A percentile compares a stretch with the other conserved stretches of the same genome.
phyloP scores from a whole-genome alignment of 1,140 invertebrate species.

The Heliconius eleuchia region DNA sequence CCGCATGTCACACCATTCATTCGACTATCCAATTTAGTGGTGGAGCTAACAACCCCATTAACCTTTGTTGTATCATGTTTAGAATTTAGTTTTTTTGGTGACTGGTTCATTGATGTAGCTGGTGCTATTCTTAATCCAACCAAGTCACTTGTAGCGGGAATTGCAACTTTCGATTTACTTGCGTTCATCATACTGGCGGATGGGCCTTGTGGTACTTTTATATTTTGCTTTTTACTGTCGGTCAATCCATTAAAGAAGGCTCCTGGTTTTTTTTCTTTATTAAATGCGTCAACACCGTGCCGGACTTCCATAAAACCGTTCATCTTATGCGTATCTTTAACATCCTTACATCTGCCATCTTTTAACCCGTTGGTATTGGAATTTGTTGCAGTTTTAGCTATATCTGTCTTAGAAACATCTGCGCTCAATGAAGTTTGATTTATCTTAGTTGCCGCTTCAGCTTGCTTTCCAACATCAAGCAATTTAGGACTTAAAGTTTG shows the following conservation, averaged over 20 bases:
- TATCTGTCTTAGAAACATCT: slow-evolving; percentile 45
- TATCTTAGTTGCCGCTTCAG: slow-evolving; percentile 47
- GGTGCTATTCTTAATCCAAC: slow-evolving; percentile 56
- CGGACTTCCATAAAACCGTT: slow-evolving; percentile 69
- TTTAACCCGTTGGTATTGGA: slow-evolving; percentile 53
- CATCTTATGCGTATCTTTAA: slow-evolving; percentile 56
- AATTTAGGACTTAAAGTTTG: slow-evolving; percentile 76
- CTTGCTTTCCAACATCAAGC: slow-evolving; percentile 69
- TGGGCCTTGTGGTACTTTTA: slow-evolving; percentile 59
- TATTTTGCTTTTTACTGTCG: slow-evolving; percentile 56
- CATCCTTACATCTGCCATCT: slow-evolving; percentile 60
- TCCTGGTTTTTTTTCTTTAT: slow-evolving; percentile 52
- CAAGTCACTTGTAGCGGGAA: slow-evolving; percentile 55
- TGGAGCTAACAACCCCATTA: slow-evolving; percentile 67
- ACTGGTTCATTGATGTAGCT: slow-evolving; percentile 49
- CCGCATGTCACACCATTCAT: slow-evolving; percentile 75
- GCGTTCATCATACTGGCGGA: slow-evolving; percentile 60
- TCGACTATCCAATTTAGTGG: slow-evolving; percentile 71
- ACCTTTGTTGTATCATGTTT: slow-evolving; percentile 57
- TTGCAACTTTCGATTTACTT: slow-evolving; percentile 60
- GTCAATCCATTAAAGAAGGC: slow-evolving; percentile 55
- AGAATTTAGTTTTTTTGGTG: slow-evolving; percentile 53
- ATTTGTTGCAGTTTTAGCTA: slow-evolving; percentile 49
- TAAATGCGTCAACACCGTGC: slow-evolving; percentile 49
- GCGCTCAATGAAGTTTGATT: slow-evolving; percentile 35